These are phyloP conservation scores for Hermaeophaga mercurialis DNA, from an alignment of 2,888 invertebrate species.

Conservation along the genomic window DNA sequence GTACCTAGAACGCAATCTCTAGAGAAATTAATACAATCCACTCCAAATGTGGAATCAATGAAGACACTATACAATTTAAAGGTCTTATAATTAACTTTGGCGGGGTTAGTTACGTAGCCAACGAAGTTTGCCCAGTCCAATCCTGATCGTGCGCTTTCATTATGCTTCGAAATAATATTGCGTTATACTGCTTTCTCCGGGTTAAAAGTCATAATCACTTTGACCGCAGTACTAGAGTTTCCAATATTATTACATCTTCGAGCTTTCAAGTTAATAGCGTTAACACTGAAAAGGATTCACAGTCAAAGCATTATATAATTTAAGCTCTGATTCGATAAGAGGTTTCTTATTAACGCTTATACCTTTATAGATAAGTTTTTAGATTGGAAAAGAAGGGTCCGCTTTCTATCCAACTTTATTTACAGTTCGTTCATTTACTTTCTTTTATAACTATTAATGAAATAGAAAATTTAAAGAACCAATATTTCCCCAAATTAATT, in stretches of 20 bases:
- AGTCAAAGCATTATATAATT: conserved; percentile 27
- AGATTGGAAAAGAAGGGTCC: background rate
- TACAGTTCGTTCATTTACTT: background rate
- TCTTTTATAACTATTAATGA: no score
- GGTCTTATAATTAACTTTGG: no score
- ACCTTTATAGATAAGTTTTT: conserved; percentile 6
- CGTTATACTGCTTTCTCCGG: conserved; percentile 15
- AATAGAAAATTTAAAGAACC: no score
- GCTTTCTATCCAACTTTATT: background rate
- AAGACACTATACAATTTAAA: no score
- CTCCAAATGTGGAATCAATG: no score
- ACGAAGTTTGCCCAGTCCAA: conserved; percentile 1
- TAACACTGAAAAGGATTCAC: conserved; percentile 24
- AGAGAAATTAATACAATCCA: no score
- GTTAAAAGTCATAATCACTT: conserved; percentile 24
- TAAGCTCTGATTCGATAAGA: conserved; percentile 15
- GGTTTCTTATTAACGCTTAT: conserved; percentile 17
- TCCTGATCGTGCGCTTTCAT: conserved; percentile 2
- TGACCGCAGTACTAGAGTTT: conserved; percentile 28
- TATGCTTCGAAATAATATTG: background rate
- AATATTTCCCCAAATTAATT: no score
- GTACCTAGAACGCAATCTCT: no score
- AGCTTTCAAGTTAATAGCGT: conserved; percentile 26
- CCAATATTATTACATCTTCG: conserved; percentile 15
- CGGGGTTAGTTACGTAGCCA: no score